These are phyloP conservation scores for Lerema accius DNA, from an alignment of 1,140 invertebrate genomes.

Conservation along the genomic window DNA sequence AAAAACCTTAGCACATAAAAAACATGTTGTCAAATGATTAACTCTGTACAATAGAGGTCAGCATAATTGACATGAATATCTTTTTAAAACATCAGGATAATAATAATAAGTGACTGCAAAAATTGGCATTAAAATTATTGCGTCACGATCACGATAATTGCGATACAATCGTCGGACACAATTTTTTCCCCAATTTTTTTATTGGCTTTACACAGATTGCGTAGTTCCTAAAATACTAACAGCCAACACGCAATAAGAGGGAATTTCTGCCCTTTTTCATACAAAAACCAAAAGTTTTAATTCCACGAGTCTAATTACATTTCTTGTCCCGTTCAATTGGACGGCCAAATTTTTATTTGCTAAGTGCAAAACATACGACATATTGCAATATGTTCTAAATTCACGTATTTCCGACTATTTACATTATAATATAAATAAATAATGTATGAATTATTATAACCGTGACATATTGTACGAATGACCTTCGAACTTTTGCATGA, in stretches of 20 bases:
- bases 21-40: too few relatives aligned
- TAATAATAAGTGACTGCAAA: too few relatives aligned
- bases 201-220: too few relatives aligned
- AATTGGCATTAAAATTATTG: too few relatives aligned
- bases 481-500: constrained; percentile 1
- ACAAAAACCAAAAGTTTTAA: neutral
- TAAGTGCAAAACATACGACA: constrained; percentile 1
- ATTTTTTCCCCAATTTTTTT: too few relatives aligned
- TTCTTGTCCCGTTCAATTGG: constrained; percentile 10
- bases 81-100: too few relatives aligned
- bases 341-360: constrained; percentile 13
- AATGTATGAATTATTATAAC: neutral
- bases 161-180: too few relatives aligned
- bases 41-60: too few relatives aligned
- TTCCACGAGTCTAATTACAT: neutral
- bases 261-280: neutral
- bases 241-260: neutral
- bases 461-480: constrained; percentile 2
- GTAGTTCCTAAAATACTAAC: too few relatives aligned
- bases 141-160: too few relatives aligned
- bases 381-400: constrained; percentile 4
- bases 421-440: constrained; percentile 13
- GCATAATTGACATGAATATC: too few relatives aligned
- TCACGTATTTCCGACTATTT: constrained; percentile 1
- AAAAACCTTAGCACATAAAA: too few relatives aligned